These are phyloP conservation scores for Eilema caniola DNA, from an alignment of 2,888 invertebrate genomes.

Conservation along the genomic window DNA sequence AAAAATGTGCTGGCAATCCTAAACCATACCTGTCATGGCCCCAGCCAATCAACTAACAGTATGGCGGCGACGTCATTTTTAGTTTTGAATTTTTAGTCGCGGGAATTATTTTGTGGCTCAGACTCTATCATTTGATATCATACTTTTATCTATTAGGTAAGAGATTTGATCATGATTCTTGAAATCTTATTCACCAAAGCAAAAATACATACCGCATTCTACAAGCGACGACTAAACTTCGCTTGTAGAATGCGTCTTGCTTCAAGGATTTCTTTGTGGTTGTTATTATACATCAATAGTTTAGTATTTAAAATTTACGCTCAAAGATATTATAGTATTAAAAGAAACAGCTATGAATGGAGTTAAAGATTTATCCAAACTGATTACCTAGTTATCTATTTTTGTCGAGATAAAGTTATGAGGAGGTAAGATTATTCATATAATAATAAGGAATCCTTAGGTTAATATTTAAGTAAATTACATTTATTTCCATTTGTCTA, in stretches of 20 bases:
- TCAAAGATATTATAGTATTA: conserved; percentile 46
- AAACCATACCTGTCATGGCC: too few species aligned
- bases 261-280: neutral
- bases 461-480: conserved; percentile 35
- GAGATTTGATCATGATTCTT: neutral
- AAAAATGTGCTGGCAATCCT: too few species aligned
- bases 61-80: too few species aligned
- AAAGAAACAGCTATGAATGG: conserved; percentile 39
- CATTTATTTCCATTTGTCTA: conserved; percentile 34
- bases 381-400: conserved; percentile 54
- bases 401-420: conserved; percentile 57
- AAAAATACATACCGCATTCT: neutral
- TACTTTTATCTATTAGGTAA: neutral
- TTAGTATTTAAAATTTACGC: conserved; percentile 25
- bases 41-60: too few species aligned
- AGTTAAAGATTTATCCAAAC: conserved; percentile 37
- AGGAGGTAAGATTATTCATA: conserved; percentile 37
- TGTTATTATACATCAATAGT: conserved; percentile 19
- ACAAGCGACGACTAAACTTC: neutral
- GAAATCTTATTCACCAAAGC: neutral
- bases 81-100: too few species aligned
- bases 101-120: too few species aligned
- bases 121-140: too few species aligned
- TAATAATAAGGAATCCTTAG: conserved; percentile 42
- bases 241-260: neutral